Evolutionary conservation across 2,113 vertebrate genomes (phyloP), one percentile per base, ranked within the genome.

Genomic region (Gila orcuttii): DNA sequence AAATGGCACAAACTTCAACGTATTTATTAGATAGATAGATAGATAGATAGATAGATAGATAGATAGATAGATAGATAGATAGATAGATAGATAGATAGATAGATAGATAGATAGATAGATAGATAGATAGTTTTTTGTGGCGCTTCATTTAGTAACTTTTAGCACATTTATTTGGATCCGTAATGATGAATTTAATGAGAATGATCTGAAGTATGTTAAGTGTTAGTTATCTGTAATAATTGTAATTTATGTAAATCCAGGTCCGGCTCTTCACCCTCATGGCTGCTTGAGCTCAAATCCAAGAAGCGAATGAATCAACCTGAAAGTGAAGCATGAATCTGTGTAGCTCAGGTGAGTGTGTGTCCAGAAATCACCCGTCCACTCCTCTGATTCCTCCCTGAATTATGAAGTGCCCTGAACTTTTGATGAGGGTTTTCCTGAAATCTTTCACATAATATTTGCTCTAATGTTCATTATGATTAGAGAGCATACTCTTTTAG

Each of bases 221-320:
- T 52, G 15, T 52, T 52, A 5, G 8, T 19, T 31, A 60, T 23
- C n/a, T 79, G 42, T 85, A 31, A 31, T 66, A 57, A 25, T 6
- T n/a, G 9, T n/a, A 2, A 47, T 10, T 76, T 3, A 19, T 76
- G 7, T 86, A 31, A 57, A 25, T 78, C 92, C 84, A 95, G 93
- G 0, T 93, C 91, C n/a, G 92, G 90, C 77, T 87, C 92, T 9
- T 96, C 96, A 15, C 97, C 97, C 3, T 93, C 96, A 59, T 99
- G 97, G 97, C 92, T 99, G 73, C 95, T 95, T 91, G 97, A 98
- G 79, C 93, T 99, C 90, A 98, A 96, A 90, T 96, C 96, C 28
- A 98, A 96, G 95, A 97, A 97, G 93, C 95, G 96, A 47, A 94
- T 96, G 87, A 97, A 95, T 94, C 96, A 97, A 89, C 89, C 95